Base-by-base conservation (phyloP, 2,113 vertebrate species). In the Rhinichthys klamathensis region DNA sequence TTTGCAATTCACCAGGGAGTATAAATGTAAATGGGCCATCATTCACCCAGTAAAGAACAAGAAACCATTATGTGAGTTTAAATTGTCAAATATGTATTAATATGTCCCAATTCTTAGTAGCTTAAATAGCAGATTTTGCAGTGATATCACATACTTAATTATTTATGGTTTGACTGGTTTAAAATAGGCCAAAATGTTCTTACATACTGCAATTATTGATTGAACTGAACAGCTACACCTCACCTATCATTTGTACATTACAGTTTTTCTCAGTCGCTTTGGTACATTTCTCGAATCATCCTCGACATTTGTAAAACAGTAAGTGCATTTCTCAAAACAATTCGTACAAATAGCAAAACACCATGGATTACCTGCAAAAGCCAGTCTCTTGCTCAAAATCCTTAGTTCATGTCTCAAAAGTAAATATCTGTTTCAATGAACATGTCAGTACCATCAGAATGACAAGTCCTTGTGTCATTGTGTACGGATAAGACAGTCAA, bases 1-100 rank as follows among this genome's bases (percentile, higher is more conserved):
- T 88, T 80, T 83, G 80, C 76, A 88, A 85, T 84, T 79, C 83
- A 82, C 80, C 80, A 65, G 85, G 83, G 69, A 76, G 63, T 54
- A 10, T 27, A 44, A 81, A 69, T 79, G 49, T 74, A 84, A 84
- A 76, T 86, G 49, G 76, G 7, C 27, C 70, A 67, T 84, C 56
- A 84, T 88, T 88, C 74, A 74, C 35, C 41, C 58, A 63, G 32
- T 72, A 35, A 67, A 70, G 65, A 73, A 49, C 56, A 78, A 63
- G 58, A 74, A 70, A 44, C 41, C 16, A 70, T 82, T 79, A 74
- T 73, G 65, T 78, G 73, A 63, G 35, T 41, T 78, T 76, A 87
- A 85, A 87, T 87, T 75, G 58, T 70, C 35, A 65, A 83, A 86
- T 54, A 81, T 8, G 27, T 41, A 67, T 65, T 78, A 77, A 82